phyloP scores from a whole-genome alignment of 2,113 vertebrate species.

The Dinomys branickii region DNA sequence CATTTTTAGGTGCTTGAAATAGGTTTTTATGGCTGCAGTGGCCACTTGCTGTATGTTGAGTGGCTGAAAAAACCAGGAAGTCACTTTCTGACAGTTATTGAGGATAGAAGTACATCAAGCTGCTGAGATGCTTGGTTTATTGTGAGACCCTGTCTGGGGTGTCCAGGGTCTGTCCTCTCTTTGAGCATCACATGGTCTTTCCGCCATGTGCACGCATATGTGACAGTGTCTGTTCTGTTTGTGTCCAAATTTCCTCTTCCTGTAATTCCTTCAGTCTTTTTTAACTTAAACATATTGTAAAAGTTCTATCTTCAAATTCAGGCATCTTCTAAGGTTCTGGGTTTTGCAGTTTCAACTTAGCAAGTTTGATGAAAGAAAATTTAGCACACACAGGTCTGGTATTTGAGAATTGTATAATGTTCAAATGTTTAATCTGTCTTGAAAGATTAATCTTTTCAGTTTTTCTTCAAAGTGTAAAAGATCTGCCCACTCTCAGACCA shows the following conservation, averaged over 20 bases:
- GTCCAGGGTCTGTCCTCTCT: too few relatives aligned
- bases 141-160: not conserved
- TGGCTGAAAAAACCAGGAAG: not conserved
- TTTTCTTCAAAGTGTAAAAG: not conserved
- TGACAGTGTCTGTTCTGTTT: not conserved
- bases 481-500: not conserved
- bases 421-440: not conserved
- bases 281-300: not conserved
- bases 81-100: not conserved
- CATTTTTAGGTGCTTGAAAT: not conserved
- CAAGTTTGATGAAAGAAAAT: not conserved
- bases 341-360: accelerated
- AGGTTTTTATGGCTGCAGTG: not conserved
- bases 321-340: not conserved
- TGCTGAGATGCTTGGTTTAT: not conserved
- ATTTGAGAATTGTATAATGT: not conserved
- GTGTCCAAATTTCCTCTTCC: not conserved
- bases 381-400: not conserved
- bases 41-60: not conserved
- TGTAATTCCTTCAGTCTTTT: not conserved
- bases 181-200: not conserved
- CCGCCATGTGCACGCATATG: accelerated
- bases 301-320: not conserved
- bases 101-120: not conserved
- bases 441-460: not conserved